Evolutionary conservation across 2,888 invertebrate genomes (phyloP), one percentile per base, ranked within the genome.

Genomic region (Metellina segmentata): DNA sequence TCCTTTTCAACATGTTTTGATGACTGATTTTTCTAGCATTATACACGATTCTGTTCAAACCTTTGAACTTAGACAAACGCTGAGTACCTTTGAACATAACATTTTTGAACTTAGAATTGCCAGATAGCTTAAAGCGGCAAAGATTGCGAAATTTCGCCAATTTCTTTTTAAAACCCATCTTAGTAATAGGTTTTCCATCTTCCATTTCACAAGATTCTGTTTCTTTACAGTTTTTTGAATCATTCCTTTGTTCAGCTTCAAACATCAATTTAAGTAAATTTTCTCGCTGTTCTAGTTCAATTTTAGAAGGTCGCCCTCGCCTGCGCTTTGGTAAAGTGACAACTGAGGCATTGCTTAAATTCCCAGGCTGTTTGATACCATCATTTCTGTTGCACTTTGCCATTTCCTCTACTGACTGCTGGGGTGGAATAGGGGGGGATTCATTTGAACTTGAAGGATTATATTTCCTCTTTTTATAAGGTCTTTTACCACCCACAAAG

Each of bases 291-390:
- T 61, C 0, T 8, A 16, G 61, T 61, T 61, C 61, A 11, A 61
- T 61, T 61, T 61, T 61, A 61, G 61, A 61, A 16, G 86, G 91
- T 52, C 91, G 70, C 9, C 91, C 91, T 75, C 91, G 51, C 11
- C 53, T 77, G 7, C 81, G 81, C 34, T 82, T 91, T 20, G 7
- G 6, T 48, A 74, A 53, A 13, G 61, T 8, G 51, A 61, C 0
- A 34, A 20, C 13, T 34, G 53, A 20, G 6, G 34, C 4, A 34
- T 34, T 34, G 34, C 2, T 7, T 9, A 34, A n/a, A 71, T 8
- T 9, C 6, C 16, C 7, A 20, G 89, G 82, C 16, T 79, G 72
- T 49, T 89, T 89, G 7, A 83, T 72, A 78, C 89, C 89, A 77
- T 83, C 71, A 48, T 90, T 81, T 53, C 85, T 85, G 7, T 48